Conservation (phyloP, 2,797 vertebrate species). For the Sebastes nivosus region DNA sequence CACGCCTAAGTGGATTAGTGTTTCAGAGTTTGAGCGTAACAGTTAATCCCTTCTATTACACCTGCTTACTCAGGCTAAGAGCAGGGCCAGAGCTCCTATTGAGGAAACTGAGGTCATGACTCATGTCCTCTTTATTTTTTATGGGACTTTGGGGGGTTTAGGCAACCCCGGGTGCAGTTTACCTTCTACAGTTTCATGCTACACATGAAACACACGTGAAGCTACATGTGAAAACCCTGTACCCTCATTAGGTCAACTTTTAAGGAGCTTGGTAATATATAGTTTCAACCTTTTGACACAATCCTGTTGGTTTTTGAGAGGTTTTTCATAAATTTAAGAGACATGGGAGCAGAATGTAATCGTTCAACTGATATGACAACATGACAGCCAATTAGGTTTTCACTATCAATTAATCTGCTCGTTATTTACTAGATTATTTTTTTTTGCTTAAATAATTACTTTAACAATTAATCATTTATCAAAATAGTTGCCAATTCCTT, state of each 20-base stretch:
- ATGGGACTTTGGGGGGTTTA: neutral
- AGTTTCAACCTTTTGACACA: neutral
- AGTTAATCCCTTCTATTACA: slow-evolving; percentile 54
- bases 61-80: slow-evolving; percentile 8
- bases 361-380: neutral
- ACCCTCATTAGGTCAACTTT: neutral
- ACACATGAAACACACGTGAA: no score
- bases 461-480: neutral
- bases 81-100: neutral
- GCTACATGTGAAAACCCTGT: neutral
- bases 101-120: slow-evolving; percentile 7
- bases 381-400: neutral
- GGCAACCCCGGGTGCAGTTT: neutral
- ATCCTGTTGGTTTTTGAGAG: neutral
- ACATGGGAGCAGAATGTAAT: no score
- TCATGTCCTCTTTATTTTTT: slow-evolving; percentile 2
- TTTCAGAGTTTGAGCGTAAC: slow-evolving; percentile 42
- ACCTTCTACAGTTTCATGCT: neutral
- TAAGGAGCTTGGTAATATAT: neutral
- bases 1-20: slow-evolving; percentile 65
- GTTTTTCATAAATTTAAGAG: neutral
- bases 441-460: neutral
- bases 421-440: neutral
- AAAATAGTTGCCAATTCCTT: neutral
- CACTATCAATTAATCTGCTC: rapidly evolving